These are phyloP conservation scores for Margarornis squamiger DNA, from an alignment of 2,797 vertebrate species.

Conservation along the genomic window DNA sequence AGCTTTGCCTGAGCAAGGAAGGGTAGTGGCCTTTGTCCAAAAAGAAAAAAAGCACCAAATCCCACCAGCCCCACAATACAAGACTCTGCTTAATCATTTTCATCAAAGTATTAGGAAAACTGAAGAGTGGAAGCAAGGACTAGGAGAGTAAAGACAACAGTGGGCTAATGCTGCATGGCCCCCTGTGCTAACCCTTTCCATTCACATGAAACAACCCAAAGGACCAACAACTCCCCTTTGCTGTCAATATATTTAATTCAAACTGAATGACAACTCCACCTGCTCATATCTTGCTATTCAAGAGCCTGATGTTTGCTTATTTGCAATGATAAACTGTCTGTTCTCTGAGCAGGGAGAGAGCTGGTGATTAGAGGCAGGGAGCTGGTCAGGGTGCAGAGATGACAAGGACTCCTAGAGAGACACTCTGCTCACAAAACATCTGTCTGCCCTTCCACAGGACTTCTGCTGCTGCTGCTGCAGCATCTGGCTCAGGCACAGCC, in stretches of 20 bases:
- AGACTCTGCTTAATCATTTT: not conserved
- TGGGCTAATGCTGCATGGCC: accelerated
- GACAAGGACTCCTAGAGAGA: not conserved
- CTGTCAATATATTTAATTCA: not conserved
- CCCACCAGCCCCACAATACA: accelerated
- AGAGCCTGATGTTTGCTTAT: not conserved
- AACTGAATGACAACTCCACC: not conserved
- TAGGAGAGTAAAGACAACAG: not conserved
- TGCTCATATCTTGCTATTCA: not conserved
- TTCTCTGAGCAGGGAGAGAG: not conserved
- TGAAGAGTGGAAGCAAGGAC: not conserved
- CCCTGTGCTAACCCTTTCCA: not conserved
- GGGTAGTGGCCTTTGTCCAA: not conserved
- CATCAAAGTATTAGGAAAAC: not conserved
- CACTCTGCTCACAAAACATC: not conserved
- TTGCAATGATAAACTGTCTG: not conserved
- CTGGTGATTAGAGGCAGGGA: not conserved
- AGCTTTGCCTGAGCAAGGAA: not conserved
- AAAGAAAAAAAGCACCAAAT: accelerated
- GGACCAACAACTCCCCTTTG: not conserved
- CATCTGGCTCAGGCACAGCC: not conserved
- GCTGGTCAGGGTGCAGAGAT: not conserved
- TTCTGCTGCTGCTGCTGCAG: not conserved
- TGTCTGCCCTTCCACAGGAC: not conserved
- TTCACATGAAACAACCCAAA: not conserved